Conservation (phyloP, 2,888 invertebrate species). For the Dilophus febrilis region DNA sequence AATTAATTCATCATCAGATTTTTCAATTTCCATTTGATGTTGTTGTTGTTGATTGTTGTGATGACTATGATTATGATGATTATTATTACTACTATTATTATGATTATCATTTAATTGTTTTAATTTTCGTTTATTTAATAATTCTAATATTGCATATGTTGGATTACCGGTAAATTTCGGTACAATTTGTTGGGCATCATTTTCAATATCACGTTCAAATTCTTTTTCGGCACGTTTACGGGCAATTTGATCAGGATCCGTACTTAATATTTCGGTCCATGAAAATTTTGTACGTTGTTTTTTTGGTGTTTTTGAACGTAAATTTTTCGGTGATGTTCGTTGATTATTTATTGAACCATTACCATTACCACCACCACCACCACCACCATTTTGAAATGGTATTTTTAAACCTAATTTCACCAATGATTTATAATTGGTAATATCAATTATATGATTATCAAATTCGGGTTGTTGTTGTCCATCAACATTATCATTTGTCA, state of each 20-base stretch:
- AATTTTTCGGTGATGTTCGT: slow-evolving; percentile 42
- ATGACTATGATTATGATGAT: too few species aligned
- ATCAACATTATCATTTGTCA: slow-evolving; percentile 16
- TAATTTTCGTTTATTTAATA: slow-evolving; percentile 22
- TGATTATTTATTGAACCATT: slow-evolving; percentile 21
- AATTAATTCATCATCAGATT: slow-evolving; percentile 6
- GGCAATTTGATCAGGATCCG: slow-evolving; percentile 31
- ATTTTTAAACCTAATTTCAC: slow-evolving; percentile 20
- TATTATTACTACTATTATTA: slow-evolving; percentile 12
- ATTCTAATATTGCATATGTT: slow-evolving; percentile 27
- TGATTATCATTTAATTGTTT: slow-evolving; percentile 18
- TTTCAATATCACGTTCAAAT: slow-evolving; percentile 24
- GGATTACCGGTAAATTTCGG: slow-evolving; percentile 25
- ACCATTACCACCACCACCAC: slow-evolving; percentile 21
- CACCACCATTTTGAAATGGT: slow-evolving; percentile 24
- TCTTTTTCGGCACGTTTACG: slow-evolving; percentile 29
- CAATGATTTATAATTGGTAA: slow-evolving; percentile 14
- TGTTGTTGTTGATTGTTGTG: too few species aligned
- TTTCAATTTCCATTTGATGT: neutral
- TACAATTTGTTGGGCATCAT: slow-evolving; percentile 11
- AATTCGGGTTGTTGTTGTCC: too few species aligned
- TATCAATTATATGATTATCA: neutral
- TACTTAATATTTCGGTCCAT: slow-evolving; percentile 28
- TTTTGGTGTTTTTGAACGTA: slow-evolving; percentile 34
- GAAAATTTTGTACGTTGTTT: slow-evolving; percentile 24